Evolutionary conservation across 2,113 vertebrate species (phyloP), one percentile per base, ranked within the genome.

Genomic region (Spea multiplicata): DNA sequence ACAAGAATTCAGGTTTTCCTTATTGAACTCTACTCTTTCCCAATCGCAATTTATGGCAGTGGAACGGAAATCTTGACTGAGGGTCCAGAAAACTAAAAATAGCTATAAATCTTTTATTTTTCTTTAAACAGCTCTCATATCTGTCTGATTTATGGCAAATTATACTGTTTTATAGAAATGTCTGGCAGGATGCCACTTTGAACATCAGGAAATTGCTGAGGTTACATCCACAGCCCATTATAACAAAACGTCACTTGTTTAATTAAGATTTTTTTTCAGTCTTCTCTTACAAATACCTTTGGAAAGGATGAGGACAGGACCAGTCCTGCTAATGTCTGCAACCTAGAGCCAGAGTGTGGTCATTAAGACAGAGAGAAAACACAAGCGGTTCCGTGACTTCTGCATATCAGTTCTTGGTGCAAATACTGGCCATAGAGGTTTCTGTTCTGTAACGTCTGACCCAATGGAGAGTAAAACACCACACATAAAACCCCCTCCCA

Each of bases 41-140:
- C 12, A 64, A 72, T 17, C 13, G 44, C 30, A 72, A 72, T 72
- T 72, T 72, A 72, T 52, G 55, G 70, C 69, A 53, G 69, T 10
- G 17, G 13, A 53, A 71, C 45, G 52, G 50, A 72, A 72, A 44
- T 17, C 44, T 30, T 9, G 44, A 44, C 50, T 14, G 49, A 44
- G 30, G 70, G 30, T 72, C 30, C 47, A 4, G 5, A 44, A 30
- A 57, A 12, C 10, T 14, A 57, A 44, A 57, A 72, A 8, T 16
- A 16, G 5, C 8, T 10, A 17, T 48, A 48, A 76, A 68, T 68
- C 66, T 59, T 64, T 72, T 72, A 45, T 72, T 45, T 57, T 44
- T 45, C 70, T 57, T 45, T 14, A 72, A 72, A 4, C 5, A 12
- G 52, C 44, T 57, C 57, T 61, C 65, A 68, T 12, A 30, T 68